Conservation (phyloP, 2,113 vertebrate genomes). For the Girardinichthys multiradiatus region DNA sequence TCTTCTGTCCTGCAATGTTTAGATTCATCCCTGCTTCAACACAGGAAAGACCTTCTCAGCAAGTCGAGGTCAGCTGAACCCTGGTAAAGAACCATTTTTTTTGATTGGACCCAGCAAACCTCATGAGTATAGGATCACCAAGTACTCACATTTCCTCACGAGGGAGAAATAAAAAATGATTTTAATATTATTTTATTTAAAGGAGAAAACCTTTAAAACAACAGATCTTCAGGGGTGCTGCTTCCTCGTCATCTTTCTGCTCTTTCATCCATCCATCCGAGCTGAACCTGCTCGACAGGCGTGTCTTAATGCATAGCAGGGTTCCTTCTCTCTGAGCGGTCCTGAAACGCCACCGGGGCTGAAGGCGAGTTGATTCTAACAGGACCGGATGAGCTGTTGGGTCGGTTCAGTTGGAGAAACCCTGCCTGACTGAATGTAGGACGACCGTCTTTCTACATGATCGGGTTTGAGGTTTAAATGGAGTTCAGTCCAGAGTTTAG, state of each 20-base stretch:
- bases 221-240: no score
- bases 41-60: no score
- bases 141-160: no score
- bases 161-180: no score
- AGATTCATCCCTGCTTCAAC: no score
- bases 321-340: not conserved
- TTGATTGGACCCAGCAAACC: no score
- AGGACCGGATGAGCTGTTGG: constrained; percentile 28
- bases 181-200: no score
- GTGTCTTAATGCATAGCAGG: constrained; percentile 22
- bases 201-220: no score
- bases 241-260: not conserved
- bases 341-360: not conserved
- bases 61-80: no score
- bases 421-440: constrained; percentile 5
- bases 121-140: no score
- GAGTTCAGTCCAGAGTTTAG: not conserved
- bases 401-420: constrained; percentile 7
- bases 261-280: not conserved
- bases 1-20: no score
- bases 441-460: not conserved
- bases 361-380: constrained; percentile 11
- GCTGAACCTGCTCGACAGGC: constrained; percentile 29
- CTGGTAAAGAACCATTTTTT: no score
- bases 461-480: not conserved